Evolutionary conservation across 2,797 vertebrate species (phyloP).

Genomic region (Pangasius krempfi): DNA sequence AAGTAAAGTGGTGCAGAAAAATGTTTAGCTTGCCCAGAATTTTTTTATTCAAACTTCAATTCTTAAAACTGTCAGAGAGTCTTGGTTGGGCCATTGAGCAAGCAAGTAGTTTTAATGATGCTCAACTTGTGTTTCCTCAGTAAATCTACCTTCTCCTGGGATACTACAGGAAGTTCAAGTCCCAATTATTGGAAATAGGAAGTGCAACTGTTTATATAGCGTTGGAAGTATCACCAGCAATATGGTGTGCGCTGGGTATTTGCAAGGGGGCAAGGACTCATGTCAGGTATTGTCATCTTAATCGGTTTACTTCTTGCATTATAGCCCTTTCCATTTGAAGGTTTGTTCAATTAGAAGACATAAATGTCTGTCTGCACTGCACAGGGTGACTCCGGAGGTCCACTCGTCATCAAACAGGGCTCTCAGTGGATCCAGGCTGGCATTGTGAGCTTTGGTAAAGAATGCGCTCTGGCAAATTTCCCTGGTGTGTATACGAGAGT

Average conservation of each 20-base stretch:
- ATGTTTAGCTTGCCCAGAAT: neutral
- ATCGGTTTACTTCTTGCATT: neutral
- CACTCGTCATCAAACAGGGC: conserved; percentile 46
- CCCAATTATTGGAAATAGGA: conserved; percentile 60
- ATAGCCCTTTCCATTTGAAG: neutral
- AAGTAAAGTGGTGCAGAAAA: neutral
- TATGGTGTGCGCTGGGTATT: conserved; percentile 65
- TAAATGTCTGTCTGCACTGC: neutral
- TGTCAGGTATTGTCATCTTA: conserved; percentile 62
- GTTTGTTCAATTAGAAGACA: neutral
- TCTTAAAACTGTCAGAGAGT: neutral
- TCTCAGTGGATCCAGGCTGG: conserved; percentile 60
- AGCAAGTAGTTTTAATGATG: neutral
- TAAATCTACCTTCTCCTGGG: accelerated
- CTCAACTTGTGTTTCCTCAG: conserved; percentile 22
- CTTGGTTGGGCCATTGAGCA: neutral
- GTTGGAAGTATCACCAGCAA: neutral
- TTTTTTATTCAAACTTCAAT: neutral
- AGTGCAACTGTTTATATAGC: conserved; percentile 54
- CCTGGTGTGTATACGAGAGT: conserved; percentile 64
- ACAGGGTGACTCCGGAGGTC: conserved; percentile 64
- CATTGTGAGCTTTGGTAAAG: conserved; percentile 52
- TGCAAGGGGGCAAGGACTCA: conserved; percentile 58
- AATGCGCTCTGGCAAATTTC: neutral
- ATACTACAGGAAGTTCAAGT: conserved; percentile 64